Base-by-base conservation (phyloP, 2,113 vertebrate species). In the Antennarius striatus region DNA sequence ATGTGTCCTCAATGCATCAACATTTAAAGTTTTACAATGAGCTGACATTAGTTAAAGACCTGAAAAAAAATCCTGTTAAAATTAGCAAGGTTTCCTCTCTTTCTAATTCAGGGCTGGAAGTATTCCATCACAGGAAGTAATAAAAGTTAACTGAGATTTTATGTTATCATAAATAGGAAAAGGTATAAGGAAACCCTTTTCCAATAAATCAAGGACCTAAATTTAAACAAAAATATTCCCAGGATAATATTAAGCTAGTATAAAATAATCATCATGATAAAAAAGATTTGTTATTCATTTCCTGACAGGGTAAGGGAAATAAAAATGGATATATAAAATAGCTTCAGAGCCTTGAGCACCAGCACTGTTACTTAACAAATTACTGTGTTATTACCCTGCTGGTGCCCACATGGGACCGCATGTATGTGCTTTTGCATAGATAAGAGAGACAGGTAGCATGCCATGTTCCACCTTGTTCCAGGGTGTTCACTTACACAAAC, bases 331-430 rank as follows among this genome's bases (percentile, higher is more conserved):
- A 57, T 53, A 57, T 42, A 52, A 65, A 52, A 63, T 30, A 68
- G 32, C 65, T 57, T 42, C 51, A 29, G 52, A 49, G 64, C 17
- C 14, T 16, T 1, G 39, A 71, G 68, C 29, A 56, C 9, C n/a
- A 9, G 48, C 72, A 63, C 61, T 84, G 77, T 79, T 80, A 85
- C 87, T 85, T 81, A 82, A 73, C 22, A 22, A 75, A 52, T 68
- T 71, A 71, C 86, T 84, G 22, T 77, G 86, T 80, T 79, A 71
- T 74, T 40, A 78, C 36, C 65, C 39, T 47, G 17, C n/a, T 10
- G 45, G 73, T 53, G 59, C 39, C 51, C 80, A 71, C 71, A 49
- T 60, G 66, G 66, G 80, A 53, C 22, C 47, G 36, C 28, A 30
- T 7, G 4, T 2, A 32, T 53, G 46, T 66, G 43, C 62, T 48